Evolutionary conservation across 2,113 vertebrate species (phyloP).

Genomic region (Cettia cetti): DNA sequence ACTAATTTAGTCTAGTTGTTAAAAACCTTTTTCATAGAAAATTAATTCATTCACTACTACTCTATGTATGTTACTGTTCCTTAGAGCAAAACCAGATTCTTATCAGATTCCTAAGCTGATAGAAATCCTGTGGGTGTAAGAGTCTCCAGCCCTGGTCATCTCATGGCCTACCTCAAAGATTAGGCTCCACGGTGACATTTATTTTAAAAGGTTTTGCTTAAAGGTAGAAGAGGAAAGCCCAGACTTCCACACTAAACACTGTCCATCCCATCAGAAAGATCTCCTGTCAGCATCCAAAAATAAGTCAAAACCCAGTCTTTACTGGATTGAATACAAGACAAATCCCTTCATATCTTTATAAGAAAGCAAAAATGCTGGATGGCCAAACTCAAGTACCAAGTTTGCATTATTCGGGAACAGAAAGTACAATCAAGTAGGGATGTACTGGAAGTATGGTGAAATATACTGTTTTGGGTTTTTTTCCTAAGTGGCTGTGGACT

Average conservation of each 20-base stretch:
- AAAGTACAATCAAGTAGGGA: neutral
- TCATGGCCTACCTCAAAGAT: neutral
- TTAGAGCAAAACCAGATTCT: neutral
- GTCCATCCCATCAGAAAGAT: neutral
- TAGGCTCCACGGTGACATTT: neutral
- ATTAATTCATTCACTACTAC: neutral
- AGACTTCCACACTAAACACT: neutral
- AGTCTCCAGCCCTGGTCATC: neutral
- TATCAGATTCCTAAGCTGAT: neutral
- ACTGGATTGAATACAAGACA: neutral
- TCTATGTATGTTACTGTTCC: neutral
- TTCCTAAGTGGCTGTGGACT: neutral
- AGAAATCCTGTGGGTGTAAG: fast-evolving
- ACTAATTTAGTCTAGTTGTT: neutral
- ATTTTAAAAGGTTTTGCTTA: neutral
- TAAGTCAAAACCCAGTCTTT: neutral
- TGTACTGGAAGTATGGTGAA: neutral
- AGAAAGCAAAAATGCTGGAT: neutral
- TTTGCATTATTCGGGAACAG: neutral
- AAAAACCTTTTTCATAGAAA: neutral
- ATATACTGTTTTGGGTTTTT: neutral
- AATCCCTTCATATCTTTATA: neutral
- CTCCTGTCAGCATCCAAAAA: neutral
- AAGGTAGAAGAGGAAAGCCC: neutral
- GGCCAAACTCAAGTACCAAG: neutral